These are phyloP conservation scores for Anoura caudifer DNA, from an alignment of 2,113 vertebrate genomes.

Conservation along the genomic window DNA sequence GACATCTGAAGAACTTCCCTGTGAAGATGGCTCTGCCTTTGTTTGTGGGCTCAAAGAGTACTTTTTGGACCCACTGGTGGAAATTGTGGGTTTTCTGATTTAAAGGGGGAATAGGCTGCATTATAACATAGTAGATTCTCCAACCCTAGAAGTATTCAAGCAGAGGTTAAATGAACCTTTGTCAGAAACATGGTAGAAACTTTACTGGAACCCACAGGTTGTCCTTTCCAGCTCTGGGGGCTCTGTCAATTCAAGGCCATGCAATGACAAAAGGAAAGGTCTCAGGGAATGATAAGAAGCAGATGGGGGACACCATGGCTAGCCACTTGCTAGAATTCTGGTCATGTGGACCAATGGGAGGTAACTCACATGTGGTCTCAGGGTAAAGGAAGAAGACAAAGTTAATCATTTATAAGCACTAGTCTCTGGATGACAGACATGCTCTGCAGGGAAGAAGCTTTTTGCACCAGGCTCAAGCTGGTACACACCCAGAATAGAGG, in stretches of 20 bases:
- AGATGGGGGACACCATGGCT: accelerated
- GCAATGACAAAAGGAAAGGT: not conserved
- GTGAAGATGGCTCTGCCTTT: not conserved
- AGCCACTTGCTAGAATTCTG: not conserved
- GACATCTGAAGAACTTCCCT: not conserved
- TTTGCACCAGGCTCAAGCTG: not conserved
- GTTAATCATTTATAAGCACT: not conserved
- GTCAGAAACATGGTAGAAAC: not conserved
- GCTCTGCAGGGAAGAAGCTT: not conserved
- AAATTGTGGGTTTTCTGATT: not conserved
- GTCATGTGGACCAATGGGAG: not conserved
- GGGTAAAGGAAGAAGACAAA: not conserved
- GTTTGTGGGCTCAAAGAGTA: not conserved
- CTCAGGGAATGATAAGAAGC: not conserved
- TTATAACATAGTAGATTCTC: not conserved
- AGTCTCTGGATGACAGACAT: not conserved
- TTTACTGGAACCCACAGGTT: not conserved
- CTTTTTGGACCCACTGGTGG: not conserved
- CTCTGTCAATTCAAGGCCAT: not conserved
- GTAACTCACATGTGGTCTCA: not conserved
- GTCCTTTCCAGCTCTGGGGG: not conserved
- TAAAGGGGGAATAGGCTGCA: not conserved
- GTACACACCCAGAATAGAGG: not conserved
- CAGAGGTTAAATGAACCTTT: not conserved
- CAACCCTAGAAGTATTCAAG: not conserved